Evolutionary conservation across 2,113 vertebrate species (phyloP).

Genomic region (Antidorcas marsupialis): DNA sequence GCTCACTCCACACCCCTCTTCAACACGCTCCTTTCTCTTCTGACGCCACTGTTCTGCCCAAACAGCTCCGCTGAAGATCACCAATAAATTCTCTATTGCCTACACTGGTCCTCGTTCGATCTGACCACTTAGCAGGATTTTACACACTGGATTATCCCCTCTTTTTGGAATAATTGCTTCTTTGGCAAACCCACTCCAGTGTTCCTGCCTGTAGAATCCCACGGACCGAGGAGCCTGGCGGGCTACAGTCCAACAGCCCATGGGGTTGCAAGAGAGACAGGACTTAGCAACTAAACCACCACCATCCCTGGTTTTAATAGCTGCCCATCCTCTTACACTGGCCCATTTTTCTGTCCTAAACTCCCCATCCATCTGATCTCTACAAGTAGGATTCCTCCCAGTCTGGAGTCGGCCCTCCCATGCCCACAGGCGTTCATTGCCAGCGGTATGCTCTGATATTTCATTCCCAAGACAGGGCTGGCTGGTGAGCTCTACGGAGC

Average conservation of each 20-base stretch:
- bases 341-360: neutral
- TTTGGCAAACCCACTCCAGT: neutral
- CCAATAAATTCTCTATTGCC: neutral
- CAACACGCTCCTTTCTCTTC: neutral
- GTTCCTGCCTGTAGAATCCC: neutral
- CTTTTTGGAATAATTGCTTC: neutral
- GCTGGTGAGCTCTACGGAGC: neutral
- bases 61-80: neutral
- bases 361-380: neutral
- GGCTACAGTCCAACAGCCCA: neutral
- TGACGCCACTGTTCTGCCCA: fast-evolving
- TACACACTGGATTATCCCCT: neutral
- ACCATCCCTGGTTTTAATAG: neutral
- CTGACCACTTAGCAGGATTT: neutral
- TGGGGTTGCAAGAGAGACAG: neutral
- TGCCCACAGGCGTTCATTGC: neutral
- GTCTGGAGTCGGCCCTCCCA: neutral
- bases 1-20: neutral
- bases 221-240: neutral
- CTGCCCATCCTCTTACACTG: neutral
- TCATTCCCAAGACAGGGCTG: neutral
- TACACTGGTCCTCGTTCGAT: neutral
- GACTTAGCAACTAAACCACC: neutral
- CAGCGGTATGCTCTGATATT: neutral
- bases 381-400: neutral